Conservation (phyloP, 2,888 invertebrate genomes). For the Anaspis maculata region DNA sequence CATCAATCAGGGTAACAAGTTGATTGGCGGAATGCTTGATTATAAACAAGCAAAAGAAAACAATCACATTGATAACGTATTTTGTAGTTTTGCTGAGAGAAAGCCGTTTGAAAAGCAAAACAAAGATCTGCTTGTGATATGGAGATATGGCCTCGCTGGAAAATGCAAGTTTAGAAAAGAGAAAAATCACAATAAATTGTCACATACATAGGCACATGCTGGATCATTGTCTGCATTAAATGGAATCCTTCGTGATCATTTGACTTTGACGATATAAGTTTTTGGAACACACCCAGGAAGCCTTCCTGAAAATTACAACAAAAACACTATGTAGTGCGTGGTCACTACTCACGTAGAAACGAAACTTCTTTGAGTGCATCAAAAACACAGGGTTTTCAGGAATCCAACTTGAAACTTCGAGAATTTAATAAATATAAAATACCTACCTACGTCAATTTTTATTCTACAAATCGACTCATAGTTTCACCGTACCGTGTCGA, state of each 20-base stretch:
- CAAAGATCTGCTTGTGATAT: constrained; percentile 80
- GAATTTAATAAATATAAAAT: too few species aligned
- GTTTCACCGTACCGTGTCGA: too few species aligned
- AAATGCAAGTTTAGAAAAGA: constrained; percentile 1
- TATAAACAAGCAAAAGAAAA: constrained; percentile 83
- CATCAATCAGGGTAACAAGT: constrained; percentile 72
- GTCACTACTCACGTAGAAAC: too few species aligned
- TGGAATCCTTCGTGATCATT: constrained; percentile 96
- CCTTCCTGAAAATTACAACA: constrained; percentile 50
- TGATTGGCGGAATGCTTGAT: constrained; percentile 69
- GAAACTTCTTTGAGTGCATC: background rate
- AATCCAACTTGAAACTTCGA: too few species aligned
- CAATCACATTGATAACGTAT: constrained; percentile 82
- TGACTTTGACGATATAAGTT: constrained; percentile 87
- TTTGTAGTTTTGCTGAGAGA: constrained; percentile 92
- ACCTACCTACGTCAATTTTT: too few species aligned
- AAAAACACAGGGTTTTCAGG: background rate
- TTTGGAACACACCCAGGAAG: constrained; percentile 91
- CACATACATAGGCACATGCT: constrained; percentile 71
- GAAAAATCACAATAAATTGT: background rate
- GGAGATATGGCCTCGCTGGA: constrained; percentile 60
- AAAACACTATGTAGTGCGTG: too few species aligned
- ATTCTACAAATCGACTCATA: too few species aligned
- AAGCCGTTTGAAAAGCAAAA: constrained; percentile 86
- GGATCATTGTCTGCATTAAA: constrained; percentile 77